These are phyloP conservation scores for Tachycineta bicolor DNA, from an alignment of 2,113 vertebrate genomes.

Conservation along the genomic window DNA sequence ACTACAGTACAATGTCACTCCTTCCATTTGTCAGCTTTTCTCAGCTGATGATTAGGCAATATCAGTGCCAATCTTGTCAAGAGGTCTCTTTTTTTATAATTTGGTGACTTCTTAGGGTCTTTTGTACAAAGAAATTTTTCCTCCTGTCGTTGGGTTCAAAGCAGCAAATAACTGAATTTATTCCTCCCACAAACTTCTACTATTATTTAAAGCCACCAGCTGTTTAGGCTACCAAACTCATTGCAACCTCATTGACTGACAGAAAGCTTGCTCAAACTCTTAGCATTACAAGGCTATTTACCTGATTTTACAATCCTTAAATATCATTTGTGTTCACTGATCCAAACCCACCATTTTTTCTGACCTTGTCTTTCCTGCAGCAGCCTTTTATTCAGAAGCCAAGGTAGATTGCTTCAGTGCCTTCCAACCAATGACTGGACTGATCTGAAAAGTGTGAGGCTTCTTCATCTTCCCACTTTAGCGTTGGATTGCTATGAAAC, in stretches of 20 bases:
- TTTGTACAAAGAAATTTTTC: neutral
- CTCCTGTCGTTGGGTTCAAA: neutral
- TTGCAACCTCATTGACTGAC: neutral
- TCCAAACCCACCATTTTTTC: neutral
- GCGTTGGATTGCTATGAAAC: neutral
- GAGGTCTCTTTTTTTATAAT: neutral
- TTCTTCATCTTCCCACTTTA: neutral
- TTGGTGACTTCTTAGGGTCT: neutral
- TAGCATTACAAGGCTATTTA: neutral
- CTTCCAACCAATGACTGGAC: neutral
- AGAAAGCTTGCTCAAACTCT: neutral
- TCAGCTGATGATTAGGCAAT: neutral
- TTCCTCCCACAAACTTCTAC: neutral
- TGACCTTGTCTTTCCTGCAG: neutral
- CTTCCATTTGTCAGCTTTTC: neutral
- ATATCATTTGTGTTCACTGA: neutral
- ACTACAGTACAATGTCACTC: neutral
- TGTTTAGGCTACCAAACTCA: neutral
- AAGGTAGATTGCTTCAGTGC: neutral
- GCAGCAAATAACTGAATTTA: neutral
- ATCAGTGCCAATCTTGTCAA: neutral
- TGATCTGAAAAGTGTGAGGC: neutral
- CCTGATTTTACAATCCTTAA: neutral
- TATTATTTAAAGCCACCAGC: neutral
- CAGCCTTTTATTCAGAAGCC: neutral